Base-by-base conservation (phyloP, 1,140 invertebrate genomes). In the Trypoxylus dichotomus region DNA sequence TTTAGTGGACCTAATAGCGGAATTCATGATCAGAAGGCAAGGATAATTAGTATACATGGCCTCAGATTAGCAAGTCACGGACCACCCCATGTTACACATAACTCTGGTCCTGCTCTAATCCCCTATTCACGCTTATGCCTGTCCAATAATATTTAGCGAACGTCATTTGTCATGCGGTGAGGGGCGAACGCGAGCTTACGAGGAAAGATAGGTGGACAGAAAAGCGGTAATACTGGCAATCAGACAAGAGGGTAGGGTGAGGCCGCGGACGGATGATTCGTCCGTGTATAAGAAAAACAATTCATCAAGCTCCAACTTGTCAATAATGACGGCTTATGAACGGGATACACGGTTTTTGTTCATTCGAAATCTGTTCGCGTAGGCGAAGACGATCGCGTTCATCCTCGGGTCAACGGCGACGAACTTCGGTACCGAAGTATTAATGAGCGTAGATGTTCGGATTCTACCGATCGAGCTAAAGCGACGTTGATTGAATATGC, bases 21-120 rank as follows among this genome's bases (percentile, higher is more conserved):
- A 79, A 79, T 79, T 76, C 78, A 79, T 79, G 78, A 79, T 79
- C 78, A 79, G 78, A 79, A 79, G 78, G 78, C 78, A 76, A 47
- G 78, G 78, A 79, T 79, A 79, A 79, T 79, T 79, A 76, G 78
- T 79, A 79, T 76, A 79, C 78, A 79, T 76, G 74, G 73, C 74
- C 74, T 76, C 60, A 79, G 78, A 74, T 74, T 74, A 74, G 72
- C 72, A 74, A 74, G 72, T 74, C 72, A 74, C 72, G 72, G 72
- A 74, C 60, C 60, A 43, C 72, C 72, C 41, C 32, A 19, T 43
- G 72, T 43, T 74, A 74, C 19, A 74, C 72, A 74, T 74, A 41
- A 74, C 72, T 74, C 29, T 43, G 19, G 3, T 29, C 32, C 32
- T 37, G 41, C 13, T 74, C n/a, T 74, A 68, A 68, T 68, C 60